phyloP scores from a whole-genome alignment of 2,797 vertebrate genomes.

The Huso huso region DNA sequence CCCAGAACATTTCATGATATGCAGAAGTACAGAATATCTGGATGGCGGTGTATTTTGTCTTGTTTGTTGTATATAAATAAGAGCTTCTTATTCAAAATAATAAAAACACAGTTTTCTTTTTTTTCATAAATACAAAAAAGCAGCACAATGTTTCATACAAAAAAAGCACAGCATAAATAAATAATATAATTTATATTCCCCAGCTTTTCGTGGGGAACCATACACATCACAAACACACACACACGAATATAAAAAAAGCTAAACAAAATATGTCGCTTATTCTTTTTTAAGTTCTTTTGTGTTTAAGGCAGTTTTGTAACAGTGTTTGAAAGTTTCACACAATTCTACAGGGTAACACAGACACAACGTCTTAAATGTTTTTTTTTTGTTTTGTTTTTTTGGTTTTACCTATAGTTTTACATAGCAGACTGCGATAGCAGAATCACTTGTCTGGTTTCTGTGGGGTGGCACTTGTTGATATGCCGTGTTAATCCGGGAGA shows the following conservation, averaged over 20 bases:
- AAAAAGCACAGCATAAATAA: background rate
- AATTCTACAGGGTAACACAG: background rate
- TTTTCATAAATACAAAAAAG: conserved; percentile 9
- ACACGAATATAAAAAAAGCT: conserved; percentile 10
- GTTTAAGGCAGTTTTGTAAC: conserved; percentile 2
- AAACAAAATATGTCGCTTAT: conserved; percentile 3
- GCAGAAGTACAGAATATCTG: too few species aligned
- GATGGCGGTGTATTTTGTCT: too few species aligned
- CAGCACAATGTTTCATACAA: conserved; percentile 1
- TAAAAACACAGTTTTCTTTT: background rate
- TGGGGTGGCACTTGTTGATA: conserved; percentile 36
- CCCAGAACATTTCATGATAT: too few species aligned
- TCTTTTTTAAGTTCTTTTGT: background rate
- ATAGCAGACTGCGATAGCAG: conserved; percentile 23
- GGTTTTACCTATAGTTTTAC: background rate
- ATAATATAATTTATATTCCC: background rate
- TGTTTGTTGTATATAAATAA: too few species aligned
- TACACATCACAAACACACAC: conserved; percentile 14
- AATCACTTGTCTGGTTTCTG: conserved; percentile 32
- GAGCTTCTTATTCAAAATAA: too few species aligned
- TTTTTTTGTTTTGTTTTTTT: background rate
- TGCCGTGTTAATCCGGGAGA: conserved; percentile 36
- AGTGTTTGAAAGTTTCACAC: too few species aligned
- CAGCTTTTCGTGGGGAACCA: background rate
- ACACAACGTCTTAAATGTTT: background rate